Evolutionary conservation across 1,140 invertebrate species (phyloP).

Genomic region (Palaemon carinicauda): DNA sequence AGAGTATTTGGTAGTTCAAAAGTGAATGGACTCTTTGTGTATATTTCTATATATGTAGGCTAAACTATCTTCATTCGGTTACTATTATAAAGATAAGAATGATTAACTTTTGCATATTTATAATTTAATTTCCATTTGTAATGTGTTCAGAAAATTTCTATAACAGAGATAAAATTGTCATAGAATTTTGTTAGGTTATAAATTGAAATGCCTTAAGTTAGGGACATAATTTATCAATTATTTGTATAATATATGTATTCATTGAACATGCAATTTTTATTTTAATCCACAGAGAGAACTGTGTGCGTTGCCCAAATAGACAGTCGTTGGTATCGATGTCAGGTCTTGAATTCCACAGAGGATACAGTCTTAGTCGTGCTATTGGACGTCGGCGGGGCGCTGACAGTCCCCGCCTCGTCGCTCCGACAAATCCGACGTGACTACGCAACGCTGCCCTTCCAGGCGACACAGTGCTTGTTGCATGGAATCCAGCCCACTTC

Average conservation of each 20-base stretch:
- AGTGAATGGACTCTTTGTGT: no score
- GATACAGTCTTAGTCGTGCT: constrained; percentile 78
- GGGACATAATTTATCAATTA: neutral
- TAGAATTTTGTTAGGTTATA: no score
- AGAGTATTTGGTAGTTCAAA: no score
- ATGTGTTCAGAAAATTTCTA: no score
- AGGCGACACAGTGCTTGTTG: constrained; percentile 92
- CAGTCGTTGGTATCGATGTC: constrained; percentile 88
- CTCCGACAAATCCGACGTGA: constrained; percentile 89
- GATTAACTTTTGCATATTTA: no score
- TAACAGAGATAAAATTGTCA: no score
- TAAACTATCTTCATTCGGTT: no score
- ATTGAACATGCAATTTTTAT: neutral
- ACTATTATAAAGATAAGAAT: no score
- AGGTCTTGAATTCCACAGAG: constrained; percentile 74
- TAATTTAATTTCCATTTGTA: no score
- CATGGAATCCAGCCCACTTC: constrained; percentile 85
- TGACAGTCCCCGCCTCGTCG: constrained; percentile 75
- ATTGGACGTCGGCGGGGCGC: constrained; percentile 94
- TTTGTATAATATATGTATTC: neutral
- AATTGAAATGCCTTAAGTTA: no score
- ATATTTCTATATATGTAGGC: no score
- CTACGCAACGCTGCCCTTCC: constrained; percentile 92
- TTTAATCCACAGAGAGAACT: constrained; percentile 21
- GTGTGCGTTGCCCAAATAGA: constrained; percentile 86